These are phyloP conservation scores for Pseudolycoriella hygida DNA, from an alignment of 2,888 invertebrate species.

Conservation along the genomic window DNA sequence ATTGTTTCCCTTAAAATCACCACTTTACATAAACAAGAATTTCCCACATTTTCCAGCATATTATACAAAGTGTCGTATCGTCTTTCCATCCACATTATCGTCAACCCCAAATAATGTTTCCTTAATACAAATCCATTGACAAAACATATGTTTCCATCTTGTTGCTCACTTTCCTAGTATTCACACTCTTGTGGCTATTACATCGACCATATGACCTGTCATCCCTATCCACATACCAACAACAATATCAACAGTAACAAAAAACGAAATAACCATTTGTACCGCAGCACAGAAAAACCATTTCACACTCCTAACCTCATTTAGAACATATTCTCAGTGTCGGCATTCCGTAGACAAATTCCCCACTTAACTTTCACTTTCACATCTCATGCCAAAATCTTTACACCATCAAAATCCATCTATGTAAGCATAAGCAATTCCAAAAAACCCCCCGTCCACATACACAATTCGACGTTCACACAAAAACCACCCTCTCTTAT, in stretches of 20 bases:
- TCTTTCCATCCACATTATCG: too few relatives aligned
- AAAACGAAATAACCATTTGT: background rate
- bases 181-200: slow-evolving; percentile 3
- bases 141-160: slow-evolving; percentile 3
- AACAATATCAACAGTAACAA: background rate
- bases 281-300: slow-evolving; percentile 1
- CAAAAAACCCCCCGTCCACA: background rate
- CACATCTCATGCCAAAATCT: slow-evolving; percentile 1
- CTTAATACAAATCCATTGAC: background rate
- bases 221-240: background rate
- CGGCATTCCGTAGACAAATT: slow-evolving; percentile 4
- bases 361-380: slow-evolving; percentile 4
- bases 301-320: slow-evolving; percentile 4
- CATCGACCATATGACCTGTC: slow-evolving; percentile 2
- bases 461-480: background rate
- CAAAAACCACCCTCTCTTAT: slow-evolving; percentile 2
- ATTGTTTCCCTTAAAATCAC: too few relatives aligned
- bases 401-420: background rate
- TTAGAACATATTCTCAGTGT: slow-evolving; percentile 4
- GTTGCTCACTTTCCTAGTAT: slow-evolving; percentile 2
- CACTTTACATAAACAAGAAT: too few relatives aligned
- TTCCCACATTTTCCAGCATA: too few relatives aligned
- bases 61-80: too few relatives aligned
- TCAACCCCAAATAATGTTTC: background rate
- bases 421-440: too few relatives aligned